Base-by-base conservation (phyloP, 1,140 invertebrate genomes). In the Calephelis nemesis region DNA sequence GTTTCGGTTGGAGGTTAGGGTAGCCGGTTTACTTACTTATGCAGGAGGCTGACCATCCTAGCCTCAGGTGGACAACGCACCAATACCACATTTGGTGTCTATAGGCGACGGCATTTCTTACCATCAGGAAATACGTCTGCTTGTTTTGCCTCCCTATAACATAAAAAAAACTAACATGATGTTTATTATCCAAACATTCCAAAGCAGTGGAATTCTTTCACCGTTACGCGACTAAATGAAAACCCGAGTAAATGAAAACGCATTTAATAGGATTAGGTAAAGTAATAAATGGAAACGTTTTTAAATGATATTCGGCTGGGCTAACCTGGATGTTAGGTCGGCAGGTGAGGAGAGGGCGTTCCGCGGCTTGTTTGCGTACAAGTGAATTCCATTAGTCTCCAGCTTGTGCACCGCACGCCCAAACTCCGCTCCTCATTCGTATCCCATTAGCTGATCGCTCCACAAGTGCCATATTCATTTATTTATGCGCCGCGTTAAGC, bases 371-470 rank as follows among this genome's bases (percentile, higher is more conserved):
- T 91, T 91, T 91, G 86, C 88, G 79, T 87, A 91, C 88, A 91
- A 85, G 88, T 79, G 83, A 90, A 91, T 91, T 90, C 88, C 88
- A 91, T 91, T 91, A 89, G 87, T 85, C 81, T 70, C 80, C 85
- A 81, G 71, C 77, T 74, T 81, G 82, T 88, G 77, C 83, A 83
- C 79, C 79, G 75, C 84, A 82, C 79, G 80, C 81, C 77, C 83
- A 74, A 79, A 81, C 71, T 73, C 79, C 77, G 70, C 78, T 82
- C 85, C 87, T 88, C 84, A 87, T 88, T 88, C 86, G 86, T 90
- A 88, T 90, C 81, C 86, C 86, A 88, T 90, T 90, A 88, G 81
- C 84, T 85, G 86, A 88, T 90, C 86, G 83, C 87, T 90, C 84
- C 81, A 83, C 84, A 84, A 84, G 81, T 83, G 81, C 84, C 78